Conservation (phyloP, 2,888 invertebrate genomes). For the Aphelenchoides bicaudatus region DNA sequence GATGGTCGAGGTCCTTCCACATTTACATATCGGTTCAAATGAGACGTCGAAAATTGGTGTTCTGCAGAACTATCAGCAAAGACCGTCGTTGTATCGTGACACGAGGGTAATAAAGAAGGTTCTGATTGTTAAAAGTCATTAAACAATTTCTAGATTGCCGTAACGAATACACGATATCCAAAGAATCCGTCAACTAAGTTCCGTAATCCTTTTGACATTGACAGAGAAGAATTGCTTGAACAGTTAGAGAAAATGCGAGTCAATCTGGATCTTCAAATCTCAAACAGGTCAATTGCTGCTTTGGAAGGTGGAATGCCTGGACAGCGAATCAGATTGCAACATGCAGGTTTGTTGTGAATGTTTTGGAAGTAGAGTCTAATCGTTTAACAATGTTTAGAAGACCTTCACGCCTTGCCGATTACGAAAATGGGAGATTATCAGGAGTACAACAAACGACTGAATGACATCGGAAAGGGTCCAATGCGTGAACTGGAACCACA, state of each 20-base stretch:
- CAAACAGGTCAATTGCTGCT: constrained; percentile 32
- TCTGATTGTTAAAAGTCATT: background rate
- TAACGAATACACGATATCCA: constrained; percentile 7
- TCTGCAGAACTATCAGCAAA: constrained; percentile 13
- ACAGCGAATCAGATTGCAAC: constrained; percentile 72
- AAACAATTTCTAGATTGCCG: constrained; percentile 8
- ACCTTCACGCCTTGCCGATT: constrained; percentile 88
- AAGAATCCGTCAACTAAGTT: constrained; percentile 66
- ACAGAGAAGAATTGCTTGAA: constrained; percentile 79
- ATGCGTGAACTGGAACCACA: constrained; percentile 75
- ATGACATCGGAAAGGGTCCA: constrained; percentile 40
- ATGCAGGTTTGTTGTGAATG: constrained; percentile 73
- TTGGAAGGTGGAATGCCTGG: constrained; percentile 67
- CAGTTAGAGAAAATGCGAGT: constrained; percentile 90
- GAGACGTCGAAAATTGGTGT: constrained; percentile 10
- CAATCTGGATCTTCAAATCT: constrained; percentile 68
- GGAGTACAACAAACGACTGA: constrained; percentile 86
- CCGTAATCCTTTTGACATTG: constrained; percentile 92
- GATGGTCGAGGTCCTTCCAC: too few species aligned
- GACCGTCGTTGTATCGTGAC: background rate
- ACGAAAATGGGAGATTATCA: constrained; percentile 99
- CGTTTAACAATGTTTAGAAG: constrained; percentile 73
- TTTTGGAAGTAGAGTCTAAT: background rate
- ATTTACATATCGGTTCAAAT: too few species aligned
- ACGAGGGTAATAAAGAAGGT: constrained; percentile 1